Evolutionary conservation across 1,140 invertebrate species (phyloP).

Genomic region (Drosophila watanabei): DNA sequence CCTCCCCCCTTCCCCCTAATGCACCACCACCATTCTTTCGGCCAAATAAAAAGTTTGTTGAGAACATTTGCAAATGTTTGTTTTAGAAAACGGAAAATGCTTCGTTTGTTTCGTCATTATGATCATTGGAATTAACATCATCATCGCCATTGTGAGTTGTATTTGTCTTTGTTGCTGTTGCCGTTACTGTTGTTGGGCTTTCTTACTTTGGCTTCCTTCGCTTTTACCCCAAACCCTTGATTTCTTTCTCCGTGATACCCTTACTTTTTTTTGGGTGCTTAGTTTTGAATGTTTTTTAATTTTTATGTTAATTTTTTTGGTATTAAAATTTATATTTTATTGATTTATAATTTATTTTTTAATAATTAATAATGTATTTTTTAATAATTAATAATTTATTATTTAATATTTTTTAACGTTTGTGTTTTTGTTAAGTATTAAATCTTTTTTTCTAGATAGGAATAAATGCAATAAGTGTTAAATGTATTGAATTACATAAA

Average conservation of each 20-base stretch:
- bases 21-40: conserved; percentile 21
- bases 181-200: conserved; percentile 2
- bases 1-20: not conserved
- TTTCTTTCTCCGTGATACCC: conserved; percentile 10
- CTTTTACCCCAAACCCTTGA: conserved; percentile 25
- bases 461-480: too few relatives aligned
- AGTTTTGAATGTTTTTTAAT: not conserved
- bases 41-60: conserved; percentile 77
- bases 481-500: too few relatives aligned
- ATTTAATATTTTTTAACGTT: not conserved
- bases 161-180: conserved; percentile 34
- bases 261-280: not conserved
- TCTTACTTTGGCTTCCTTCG: conserved; percentile 67
- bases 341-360: too few relatives aligned
- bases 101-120: conserved; percentile 72
- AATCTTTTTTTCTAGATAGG: too few relatives aligned
- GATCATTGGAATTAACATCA: conserved; percentile 34
- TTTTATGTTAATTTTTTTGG: not conserved
- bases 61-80: conserved; percentile 83
- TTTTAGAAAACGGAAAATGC: conserved; percentile 78
- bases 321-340: not conserved
- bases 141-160: conserved; percentile 39
- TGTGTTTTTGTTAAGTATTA: not conserved
- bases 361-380: too few relatives aligned
- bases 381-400: too few relatives aligned